phyloP scores from a whole-genome alignment of 2,888 invertebrate species.

The Bruchidius siliquastri region DNA sequence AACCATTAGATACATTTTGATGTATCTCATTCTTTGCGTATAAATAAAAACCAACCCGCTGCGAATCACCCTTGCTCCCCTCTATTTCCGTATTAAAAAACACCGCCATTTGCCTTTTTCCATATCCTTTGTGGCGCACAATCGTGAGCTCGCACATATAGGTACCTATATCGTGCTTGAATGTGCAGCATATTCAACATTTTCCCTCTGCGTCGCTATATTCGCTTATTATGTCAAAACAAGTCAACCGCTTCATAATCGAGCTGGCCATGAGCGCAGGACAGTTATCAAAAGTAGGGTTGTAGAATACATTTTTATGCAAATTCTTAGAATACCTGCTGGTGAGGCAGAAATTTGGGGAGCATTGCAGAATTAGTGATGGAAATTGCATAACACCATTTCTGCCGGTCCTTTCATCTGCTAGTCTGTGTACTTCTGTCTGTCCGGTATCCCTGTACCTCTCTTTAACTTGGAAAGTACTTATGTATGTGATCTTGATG shows the following conservation, averaged over 20 bases:
- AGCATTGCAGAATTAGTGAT: too few relatives aligned
- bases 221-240: slow-evolving; percentile 30
- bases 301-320: too few relatives aligned
- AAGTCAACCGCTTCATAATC: slow-evolving; percentile 34
- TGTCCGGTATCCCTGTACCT: too few relatives aligned
- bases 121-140: slow-evolving; percentile 10
- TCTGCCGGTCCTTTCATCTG: too few relatives aligned
- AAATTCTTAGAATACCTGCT: too few relatives aligned
- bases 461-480: too few relatives aligned
- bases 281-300: neutral
- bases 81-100: slow-evolving; percentile 11
- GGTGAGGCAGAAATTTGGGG: too few relatives aligned
- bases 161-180: slow-evolving; percentile 11
- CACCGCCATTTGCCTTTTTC: slow-evolving; percentile 12
- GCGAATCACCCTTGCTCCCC: slow-evolving; percentile 5
- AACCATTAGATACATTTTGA: too few relatives aligned
- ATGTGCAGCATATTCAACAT: slow-evolving; percentile 14
- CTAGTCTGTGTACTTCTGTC: too few relatives aligned
- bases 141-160: slow-evolving; percentile 20
- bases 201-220: slow-evolving; percentile 17
- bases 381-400: too few relatives aligned
- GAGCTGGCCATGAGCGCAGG: slow-evolving; percentile 31
- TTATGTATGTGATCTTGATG: too few relatives aligned
- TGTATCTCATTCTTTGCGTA: neutral
- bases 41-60: neutral